Evolutionary conservation across 2,797 vertebrate genomes (phyloP).

Genomic region (Brachyrhaphis roseni): DNA sequence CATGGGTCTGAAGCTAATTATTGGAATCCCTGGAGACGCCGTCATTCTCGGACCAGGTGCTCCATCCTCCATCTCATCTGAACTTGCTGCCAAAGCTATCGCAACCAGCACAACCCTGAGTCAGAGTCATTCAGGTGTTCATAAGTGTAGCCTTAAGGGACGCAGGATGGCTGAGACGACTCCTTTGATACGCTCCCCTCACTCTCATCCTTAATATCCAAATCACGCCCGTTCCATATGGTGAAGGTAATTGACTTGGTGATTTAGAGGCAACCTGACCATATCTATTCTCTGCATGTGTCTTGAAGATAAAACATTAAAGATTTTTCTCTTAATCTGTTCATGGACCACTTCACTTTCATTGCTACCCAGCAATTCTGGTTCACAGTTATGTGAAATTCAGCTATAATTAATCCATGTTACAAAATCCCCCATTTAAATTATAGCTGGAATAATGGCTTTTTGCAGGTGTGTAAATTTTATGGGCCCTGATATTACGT

Average conservation of each 20-base stretch:
- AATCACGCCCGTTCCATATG: conserved; percentile 80
- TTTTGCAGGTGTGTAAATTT: conserved; percentile 35
- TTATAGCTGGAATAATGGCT: conserved; percentile 72
- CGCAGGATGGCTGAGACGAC: conserved; percentile 38
- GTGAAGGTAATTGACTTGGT: conserved; percentile 80
- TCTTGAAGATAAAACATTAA: conserved; percentile 84
- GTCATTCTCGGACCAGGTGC: conserved; percentile 62
- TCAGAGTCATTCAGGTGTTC: conserved; percentile 78
- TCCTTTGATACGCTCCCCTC: conserved; percentile 74
- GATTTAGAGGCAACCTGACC: conserved; percentile 76
- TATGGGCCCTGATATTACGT: conserved; percentile 2
- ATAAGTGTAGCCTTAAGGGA: conserved; percentile 69
- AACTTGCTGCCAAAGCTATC: conserved; percentile 60
- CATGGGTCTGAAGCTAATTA: conserved; percentile 60
- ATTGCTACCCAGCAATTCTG: conserved; percentile 77
- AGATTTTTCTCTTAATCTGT: conserved; percentile 79
- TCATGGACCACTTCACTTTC: conserved; percentile 63
- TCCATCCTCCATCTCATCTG: conserved; percentile 57
- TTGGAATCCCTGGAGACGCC: conserved; percentile 47
- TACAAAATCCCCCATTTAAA: conserved; percentile 67
- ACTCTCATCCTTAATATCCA: conserved; percentile 75
- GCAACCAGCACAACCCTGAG: conserved; percentile 47
- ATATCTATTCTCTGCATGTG: conserved; percentile 70
- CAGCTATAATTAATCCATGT: conserved; percentile 77
- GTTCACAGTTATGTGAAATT: conserved; percentile 79